Evolutionary conservation across 2,797 vertebrate genomes (phyloP).

Genomic region (Malacoctenus gilli): DNA sequence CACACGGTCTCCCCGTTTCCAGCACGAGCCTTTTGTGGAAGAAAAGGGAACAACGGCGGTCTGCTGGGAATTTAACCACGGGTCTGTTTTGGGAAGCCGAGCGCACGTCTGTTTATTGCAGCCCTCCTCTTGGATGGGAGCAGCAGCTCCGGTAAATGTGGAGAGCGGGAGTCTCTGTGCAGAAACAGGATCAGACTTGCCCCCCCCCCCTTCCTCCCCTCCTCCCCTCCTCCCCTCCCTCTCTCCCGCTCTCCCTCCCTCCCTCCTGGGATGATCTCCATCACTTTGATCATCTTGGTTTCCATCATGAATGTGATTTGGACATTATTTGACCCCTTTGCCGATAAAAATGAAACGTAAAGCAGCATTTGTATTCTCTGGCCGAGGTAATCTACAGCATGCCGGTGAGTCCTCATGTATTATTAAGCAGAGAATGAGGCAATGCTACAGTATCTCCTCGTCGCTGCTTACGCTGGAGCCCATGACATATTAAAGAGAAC

Average conservation of each 20-base stretch:
- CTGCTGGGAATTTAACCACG: conserved; percentile 66
- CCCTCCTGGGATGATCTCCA: conserved; percentile 45
- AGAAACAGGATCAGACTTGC: conserved; percentile 36
- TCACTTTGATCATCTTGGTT: conserved; percentile 60
- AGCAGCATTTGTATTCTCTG: conserved; percentile 31
- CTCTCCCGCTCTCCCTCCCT: not conserved
- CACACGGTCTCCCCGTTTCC: conserved; percentile 50
- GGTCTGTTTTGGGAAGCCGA: conserved; percentile 66
- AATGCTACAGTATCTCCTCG: conserved; percentile 42
- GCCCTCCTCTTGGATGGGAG: conserved; percentile 48
- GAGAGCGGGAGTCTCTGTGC: conserved; percentile 41
- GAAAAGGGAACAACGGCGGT: conserved; percentile 47
- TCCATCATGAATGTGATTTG: conserved; percentile 46
- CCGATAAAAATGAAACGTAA: conserved; percentile 33
- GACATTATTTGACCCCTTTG: conserved; percentile 40
- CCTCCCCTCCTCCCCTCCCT: not conserved
- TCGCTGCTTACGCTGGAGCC: conserved; percentile 53
- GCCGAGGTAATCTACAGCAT: conserved; percentile 19
- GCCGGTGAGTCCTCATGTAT: conserved; percentile 44
- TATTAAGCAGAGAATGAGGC: conserved; percentile 59
- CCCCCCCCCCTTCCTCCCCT: not conserved
- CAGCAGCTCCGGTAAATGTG: conserved; percentile 47
- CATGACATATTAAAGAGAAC: conserved; percentile 67
- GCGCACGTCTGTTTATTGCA: conserved; percentile 66
- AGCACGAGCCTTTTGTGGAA: conserved; percentile 54